These are phyloP conservation scores for Drosophila nebulosa DNA, from an alignment of 1,140 invertebrate species.

Conservation along the genomic window DNA sequence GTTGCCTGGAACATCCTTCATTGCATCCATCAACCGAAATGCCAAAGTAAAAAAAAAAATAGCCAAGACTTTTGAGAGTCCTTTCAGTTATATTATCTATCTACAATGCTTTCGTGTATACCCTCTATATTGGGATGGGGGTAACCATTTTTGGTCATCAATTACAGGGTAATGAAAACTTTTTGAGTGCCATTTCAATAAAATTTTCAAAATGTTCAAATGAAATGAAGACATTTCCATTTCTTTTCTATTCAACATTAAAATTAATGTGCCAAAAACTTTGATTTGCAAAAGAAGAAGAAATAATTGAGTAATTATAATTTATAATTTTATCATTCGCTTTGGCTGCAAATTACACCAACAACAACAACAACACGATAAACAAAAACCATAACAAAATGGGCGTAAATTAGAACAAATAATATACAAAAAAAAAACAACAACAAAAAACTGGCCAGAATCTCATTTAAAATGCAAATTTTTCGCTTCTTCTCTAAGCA, in stretches of 20 bases:
- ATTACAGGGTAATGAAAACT: constrained; percentile 24
- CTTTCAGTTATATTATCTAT: no score
- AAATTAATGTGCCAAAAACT: constrained; percentile 43
- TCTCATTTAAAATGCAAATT: constrained; percentile 76
- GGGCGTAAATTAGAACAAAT: constrained; percentile 23
- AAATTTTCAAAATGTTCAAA: constrained; percentile 21
- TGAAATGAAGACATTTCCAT: constrained; percentile 3
- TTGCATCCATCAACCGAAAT: constrained; percentile 7
- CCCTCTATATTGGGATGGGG: no score
- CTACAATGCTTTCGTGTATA: no score
- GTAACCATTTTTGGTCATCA: not conserved
- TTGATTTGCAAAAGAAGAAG: constrained; percentile 54
- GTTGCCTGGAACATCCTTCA: constrained; percentile 1
- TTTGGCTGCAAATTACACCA: constrained; percentile 36
- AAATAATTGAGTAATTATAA: constrained; percentile 74
- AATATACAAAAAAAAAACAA: constrained; percentile 21
- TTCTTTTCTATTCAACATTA: constrained; percentile 8
- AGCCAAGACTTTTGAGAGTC: not conserved
- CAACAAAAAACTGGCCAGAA: constrained; percentile 27
- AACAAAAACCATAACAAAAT: not conserved
- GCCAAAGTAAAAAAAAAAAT: not conserved
- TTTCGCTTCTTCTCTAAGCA: constrained; percentile 51
- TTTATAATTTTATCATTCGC: constrained; percentile 69
- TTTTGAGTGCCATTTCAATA: constrained; percentile 48
- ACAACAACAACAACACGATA: constrained; percentile 30